Evolutionary conservation across 2,113 vertebrate species (phyloP).

Genomic region (Brachyistius frenatus): DNA sequence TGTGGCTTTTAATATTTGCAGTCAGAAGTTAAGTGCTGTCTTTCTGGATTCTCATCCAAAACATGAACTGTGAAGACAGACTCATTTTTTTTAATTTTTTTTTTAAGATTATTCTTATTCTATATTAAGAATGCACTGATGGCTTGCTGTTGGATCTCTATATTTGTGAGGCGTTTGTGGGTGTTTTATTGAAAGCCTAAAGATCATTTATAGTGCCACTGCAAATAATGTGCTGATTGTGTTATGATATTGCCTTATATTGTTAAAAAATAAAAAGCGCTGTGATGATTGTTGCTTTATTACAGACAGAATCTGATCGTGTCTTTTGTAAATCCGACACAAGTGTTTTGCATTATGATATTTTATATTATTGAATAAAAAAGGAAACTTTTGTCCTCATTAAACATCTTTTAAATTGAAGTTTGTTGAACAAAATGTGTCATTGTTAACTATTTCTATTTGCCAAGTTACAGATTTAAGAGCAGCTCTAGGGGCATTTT

Average conservation of each 20-base stretch:
- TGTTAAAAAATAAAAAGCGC: constrained; percentile 39
- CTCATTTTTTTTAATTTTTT: constrained; percentile 34
- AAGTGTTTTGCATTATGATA: constrained; percentile 63
- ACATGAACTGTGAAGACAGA: constrained; percentile 43
- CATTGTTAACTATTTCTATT: not conserved
- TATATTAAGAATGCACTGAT: constrained; percentile 57
- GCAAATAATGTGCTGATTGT: constrained; percentile 52
- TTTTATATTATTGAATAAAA: constrained; percentile 72
- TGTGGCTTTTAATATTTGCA: constrained; percentile 25
- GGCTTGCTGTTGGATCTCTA: constrained; percentile 59
- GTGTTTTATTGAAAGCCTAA: constrained; percentile 59
- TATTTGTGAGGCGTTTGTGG: constrained; percentile 55
- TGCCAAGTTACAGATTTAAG: not conserved
- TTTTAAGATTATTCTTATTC: constrained; percentile 52
- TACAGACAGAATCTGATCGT: constrained; percentile 41
- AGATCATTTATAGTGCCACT: constrained; percentile 66
- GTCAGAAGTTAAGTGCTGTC: constrained; percentile 34
- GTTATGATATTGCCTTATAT: constrained; percentile 64
- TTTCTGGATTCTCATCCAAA: constrained; percentile 32
- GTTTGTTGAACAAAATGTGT: not conserved
- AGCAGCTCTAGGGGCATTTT: not conserved
- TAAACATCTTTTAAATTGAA: constrained; percentile 16
- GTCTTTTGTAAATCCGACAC: constrained; percentile 56
- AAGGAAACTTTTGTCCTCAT: constrained; percentile 20
- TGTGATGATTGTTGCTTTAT: constrained; percentile 58